Evolutionary conservation across 1,140 invertebrate genomes (phyloP), one percentile per base, ranked within the genome.

Genomic region (Papilio dardanus): DNA sequence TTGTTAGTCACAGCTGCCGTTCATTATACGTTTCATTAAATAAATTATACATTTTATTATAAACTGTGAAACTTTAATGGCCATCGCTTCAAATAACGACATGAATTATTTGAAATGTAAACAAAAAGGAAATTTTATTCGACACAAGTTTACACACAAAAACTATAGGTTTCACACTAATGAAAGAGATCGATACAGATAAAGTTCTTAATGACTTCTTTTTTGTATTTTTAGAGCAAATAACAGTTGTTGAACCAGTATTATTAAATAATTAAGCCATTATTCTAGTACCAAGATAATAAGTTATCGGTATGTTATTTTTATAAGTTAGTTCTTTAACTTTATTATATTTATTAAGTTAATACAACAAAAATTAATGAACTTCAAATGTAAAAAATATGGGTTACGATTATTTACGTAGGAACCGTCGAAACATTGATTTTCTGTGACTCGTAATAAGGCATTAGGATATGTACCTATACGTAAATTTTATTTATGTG

Each of bases 1-100:
- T 79, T 81, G 71, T 88, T 89, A 88, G 86, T 87, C 86, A 86
- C 78, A 81, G 76, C 78, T 78, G 77, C 77, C 68, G 73, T 74
- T 68, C 35, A 78, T 78, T 31, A 77, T 31, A 74, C 65, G 69
- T 68, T 73, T 73, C 68, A 76, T 77, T 75, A 79, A 69, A 69
- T 69, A 69, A 69, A 69, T 69, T 69, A 5, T 21, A 28, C 65
- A 67, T 67, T 67, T 67, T 67, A 67, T 67, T 67, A 67, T 67
- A 67, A 67, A 67, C 65, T 33, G 54, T 62, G 54, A 76, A 76
- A 37, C 31, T 19, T 40, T 76, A 76, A 76, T 62, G 30, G 54
- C 54, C 24, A 30, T 30, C 21, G 24, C 54, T 62, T 62, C 54
- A 28, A 62, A 62, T 62, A 62, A 62, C 5, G 54, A 62, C 54